Evolutionary conservation across 2,888 invertebrate species (phyloP).

Genomic region (Pseudeuparius sepicola): DNA sequence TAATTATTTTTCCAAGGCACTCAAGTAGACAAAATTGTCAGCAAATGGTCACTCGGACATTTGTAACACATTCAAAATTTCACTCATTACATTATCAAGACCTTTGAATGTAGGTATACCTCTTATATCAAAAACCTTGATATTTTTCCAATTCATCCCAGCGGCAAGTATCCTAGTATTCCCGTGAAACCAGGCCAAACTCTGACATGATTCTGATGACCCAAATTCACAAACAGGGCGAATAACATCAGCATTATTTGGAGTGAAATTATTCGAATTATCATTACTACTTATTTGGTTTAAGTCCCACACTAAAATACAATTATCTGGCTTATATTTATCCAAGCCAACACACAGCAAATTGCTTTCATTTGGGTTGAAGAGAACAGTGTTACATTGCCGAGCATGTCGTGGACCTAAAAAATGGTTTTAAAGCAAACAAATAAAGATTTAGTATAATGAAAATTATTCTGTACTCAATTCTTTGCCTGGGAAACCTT

Average conservation of each 20-base stretch:
- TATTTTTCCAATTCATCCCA: constrained; percentile 83
- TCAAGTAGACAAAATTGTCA: constrained; percentile 5
- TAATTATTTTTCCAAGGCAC: no score
- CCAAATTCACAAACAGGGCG: constrained; percentile 68
- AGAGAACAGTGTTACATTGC: constrained; percentile 77
- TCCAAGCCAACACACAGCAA: constrained; percentile 81
- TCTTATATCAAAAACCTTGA: constrained; percentile 83
- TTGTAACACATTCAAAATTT: no score
- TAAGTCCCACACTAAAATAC: constrained; percentile 85
- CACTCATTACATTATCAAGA: no score
- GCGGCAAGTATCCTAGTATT: constrained; percentile 67
- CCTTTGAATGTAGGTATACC: no score
- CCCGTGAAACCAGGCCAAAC: constrained; percentile 72
- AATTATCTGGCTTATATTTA: constrained; percentile 80
- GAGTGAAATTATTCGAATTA: constrained; percentile 23
- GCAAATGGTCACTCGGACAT: constrained; percentile 1
- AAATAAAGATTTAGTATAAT: constrained; percentile 1
- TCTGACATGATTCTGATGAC: constrained; percentile 73
- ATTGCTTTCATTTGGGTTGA: constrained; percentile 77
- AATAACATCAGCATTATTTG: constrained; percentile 38
- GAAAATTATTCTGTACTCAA: constrained; percentile 47
- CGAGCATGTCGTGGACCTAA: constrained; percentile 75
- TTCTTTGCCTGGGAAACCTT: constrained; percentile 64
- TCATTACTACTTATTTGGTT: constrained; percentile 39
- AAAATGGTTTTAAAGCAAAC: constrained; percentile 14